Conservation (phyloP, 2,797 vertebrate genomes). For the Gastrophryne carolinensis region DNA sequence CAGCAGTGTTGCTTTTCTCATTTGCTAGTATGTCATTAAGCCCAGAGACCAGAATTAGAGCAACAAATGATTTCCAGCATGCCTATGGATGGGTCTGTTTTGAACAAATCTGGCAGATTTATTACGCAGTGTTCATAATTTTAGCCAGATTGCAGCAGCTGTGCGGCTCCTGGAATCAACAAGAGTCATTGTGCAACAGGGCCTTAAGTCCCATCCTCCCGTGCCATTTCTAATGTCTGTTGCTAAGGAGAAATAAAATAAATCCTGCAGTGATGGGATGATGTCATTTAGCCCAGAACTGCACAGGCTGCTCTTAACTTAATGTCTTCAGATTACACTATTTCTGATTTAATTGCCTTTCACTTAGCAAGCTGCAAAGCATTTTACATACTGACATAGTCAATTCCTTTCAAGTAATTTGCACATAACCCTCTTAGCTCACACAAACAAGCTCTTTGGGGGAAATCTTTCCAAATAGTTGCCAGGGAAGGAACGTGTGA, state of each 20-base stretch:
- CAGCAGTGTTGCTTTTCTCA: neutral
- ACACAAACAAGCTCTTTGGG: neutral
- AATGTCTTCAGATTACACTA: constrained; percentile 6
- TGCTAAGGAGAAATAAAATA: neutral
- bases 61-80: neutral
- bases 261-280: constrained; percentile 17
- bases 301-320: neutral
- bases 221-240: constrained; percentile 15
- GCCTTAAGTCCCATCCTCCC: neutral
- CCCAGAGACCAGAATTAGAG: constrained; percentile 7
- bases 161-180: neutral
- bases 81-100: neutral
- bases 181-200: neutral
- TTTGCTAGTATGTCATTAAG: constrained; percentile 13
- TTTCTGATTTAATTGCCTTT: constrained; percentile 12
- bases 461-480: too few species aligned
- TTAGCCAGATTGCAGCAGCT: constrained; percentile 15
- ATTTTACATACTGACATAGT: neutral
- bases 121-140: constrained; percentile 7
- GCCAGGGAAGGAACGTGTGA: too few species aligned
- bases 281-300: constrained; percentile 1
- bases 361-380: neutral
- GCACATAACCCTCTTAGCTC: neutral
- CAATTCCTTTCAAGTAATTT: neutral
- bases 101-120: constrained; percentile 18